phyloP scores from a whole-genome alignment of 2,888 invertebrate genomes.

The Heliconius cydno region DNA sequence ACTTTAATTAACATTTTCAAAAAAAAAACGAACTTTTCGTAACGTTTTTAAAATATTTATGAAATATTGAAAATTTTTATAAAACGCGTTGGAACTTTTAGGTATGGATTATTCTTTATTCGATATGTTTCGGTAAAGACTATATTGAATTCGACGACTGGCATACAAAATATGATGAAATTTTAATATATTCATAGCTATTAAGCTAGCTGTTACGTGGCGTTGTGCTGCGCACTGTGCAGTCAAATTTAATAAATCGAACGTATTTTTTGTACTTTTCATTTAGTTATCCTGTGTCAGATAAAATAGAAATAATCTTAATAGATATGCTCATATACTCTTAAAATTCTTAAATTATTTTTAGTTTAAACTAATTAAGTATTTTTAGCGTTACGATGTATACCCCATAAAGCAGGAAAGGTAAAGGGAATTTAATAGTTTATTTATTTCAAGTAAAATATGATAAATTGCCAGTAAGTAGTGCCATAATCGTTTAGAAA shows the following conservation, averaged over 20 bases:
- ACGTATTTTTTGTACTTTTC: background rate
- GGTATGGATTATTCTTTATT: conserved; percentile 1
- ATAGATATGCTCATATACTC: too few species aligned
- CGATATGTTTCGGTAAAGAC: background rate
- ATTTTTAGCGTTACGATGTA: too few species aligned
- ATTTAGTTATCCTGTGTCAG: background rate
- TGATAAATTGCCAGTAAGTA: too few species aligned
- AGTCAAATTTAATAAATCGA: background rate
- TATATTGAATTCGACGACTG: conserved; percentile 15
- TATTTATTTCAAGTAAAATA: background rate
- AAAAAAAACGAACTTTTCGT: background rate
- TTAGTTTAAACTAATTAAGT: too few species aligned
- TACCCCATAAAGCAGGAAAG: too few species aligned
- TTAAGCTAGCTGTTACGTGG: conserved; percentile 7
- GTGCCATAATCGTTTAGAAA: too few species aligned
- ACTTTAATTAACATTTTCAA: background rate
- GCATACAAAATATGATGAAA: conserved; percentile 11
- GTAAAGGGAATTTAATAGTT: background rate
- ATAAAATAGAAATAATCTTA: background rate
- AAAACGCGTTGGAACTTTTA: background rate
- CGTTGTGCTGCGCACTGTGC: background rate
- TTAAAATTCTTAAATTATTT: too few species aligned
- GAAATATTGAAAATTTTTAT: background rate
- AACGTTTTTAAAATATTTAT: background rate
- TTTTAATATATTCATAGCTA: conserved; percentile 24